A percentile compares a stretch with the other conserved stretches of the same genome.
These are phyloP conservation scores for Choreutis nemorana DNA, from an alignment of 2,888 invertebrate species.

Conservation along the genomic window DNA sequence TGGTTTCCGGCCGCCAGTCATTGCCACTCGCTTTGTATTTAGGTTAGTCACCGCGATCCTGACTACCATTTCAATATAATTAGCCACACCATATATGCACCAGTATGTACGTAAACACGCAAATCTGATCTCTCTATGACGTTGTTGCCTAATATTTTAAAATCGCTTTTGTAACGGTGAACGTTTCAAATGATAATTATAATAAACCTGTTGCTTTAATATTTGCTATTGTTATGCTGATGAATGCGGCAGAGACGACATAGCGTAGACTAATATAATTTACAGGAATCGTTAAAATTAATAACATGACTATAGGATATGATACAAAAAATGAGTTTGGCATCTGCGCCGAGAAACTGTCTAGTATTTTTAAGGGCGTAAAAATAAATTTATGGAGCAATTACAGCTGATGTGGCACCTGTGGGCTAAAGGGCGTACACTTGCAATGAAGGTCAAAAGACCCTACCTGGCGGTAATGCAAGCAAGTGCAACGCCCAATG, in stretches of 20 bases:
- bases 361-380: slow-evolving; percentile 17
- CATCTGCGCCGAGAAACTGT: slow-evolving; percentile 12
- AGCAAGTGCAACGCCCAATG: slow-evolving; percentile 7
- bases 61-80: slow-evolving; percentile 54
- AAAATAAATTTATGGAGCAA: slow-evolving; percentile 20
- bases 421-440: slow-evolving; percentile 30
- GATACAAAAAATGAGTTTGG: slow-evolving; percentile 20
- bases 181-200: too few species aligned
- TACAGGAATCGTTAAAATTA: too few species aligned
- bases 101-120: too few species aligned
- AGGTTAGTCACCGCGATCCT: slow-evolving; percentile 63
- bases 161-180: too few species aligned
- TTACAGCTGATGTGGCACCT: slow-evolving; percentile 53
- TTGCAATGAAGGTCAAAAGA: slow-evolving; percentile 31
- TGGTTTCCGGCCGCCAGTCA: slow-evolving; percentile 46
- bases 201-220: too few species aligned
- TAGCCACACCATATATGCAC: slow-evolving; percentile 45
- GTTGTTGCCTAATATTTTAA: too few species aligned
- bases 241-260: too few species aligned
- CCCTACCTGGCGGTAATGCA: slow-evolving; percentile 16
- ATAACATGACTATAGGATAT: too few species aligned
- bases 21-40: slow-evolving; percentile 55
- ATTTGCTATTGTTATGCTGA: too few species aligned
- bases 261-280: too few species aligned
- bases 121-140: too few species aligned